Conservation (phyloP, 1,140 invertebrate genomes). For the Heliconius hermathena region DNA sequence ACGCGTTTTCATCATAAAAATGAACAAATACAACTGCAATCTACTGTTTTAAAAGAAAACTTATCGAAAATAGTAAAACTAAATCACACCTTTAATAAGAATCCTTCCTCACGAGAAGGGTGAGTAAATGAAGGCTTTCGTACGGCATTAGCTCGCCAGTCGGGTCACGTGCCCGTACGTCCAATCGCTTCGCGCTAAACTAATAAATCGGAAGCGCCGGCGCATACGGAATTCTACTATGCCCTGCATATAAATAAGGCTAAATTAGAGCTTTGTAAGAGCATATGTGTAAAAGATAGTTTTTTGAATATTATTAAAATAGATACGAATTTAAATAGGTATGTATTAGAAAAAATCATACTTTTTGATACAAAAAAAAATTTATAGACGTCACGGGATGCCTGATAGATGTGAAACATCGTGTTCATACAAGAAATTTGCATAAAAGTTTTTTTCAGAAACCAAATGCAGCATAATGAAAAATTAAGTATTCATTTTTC, state of each 20-base stretch:
- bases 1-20: too few species aligned
- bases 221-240: constrained; percentile 62
- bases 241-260: constrained; percentile 55
- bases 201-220: constrained; percentile 71
- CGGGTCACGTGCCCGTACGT: constrained; percentile 60
- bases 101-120: constrained; percentile 22
- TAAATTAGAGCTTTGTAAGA: constrained; percentile 29
- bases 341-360: not conserved
- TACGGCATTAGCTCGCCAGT: constrained; percentile 44
- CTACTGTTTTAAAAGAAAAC: not conserved
- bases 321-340: not conserved
- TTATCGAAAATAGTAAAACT: constrained; percentile 14
- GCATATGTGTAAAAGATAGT: constrained; percentile 15
- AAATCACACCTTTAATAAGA: constrained; percentile 23
- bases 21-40: too few species aligned
- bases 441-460: too few species aligned
- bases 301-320: not conserved
- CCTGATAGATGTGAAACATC: too few species aligned
- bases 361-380: not conserved
- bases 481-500: too few species aligned
- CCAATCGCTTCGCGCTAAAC: constrained; percentile 76
- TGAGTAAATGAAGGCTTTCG: constrained; percentile 39
- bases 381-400: too few species aligned
- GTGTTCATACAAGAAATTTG: too few species aligned
- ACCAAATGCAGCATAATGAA: too few species aligned